Evolutionary conservation across 2,888 invertebrate genomes (phyloP), one percentile per base, ranked within the genome.

Genomic region (Chymomyza caudatula): DNA sequence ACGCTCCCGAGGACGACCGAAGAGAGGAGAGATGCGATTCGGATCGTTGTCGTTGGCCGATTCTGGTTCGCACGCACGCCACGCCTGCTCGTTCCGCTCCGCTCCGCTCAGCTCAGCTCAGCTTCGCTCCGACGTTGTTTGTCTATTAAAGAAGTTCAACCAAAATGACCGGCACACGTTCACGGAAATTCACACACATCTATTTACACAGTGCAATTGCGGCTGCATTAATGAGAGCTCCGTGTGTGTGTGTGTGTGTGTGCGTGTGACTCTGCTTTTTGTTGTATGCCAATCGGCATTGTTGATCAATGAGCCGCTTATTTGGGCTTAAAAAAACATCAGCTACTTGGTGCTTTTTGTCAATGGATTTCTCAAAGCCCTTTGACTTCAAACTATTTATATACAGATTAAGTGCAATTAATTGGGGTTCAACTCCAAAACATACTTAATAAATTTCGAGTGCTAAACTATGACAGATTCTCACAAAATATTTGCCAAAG

Each of bases 291-390:
- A 42, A 47, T 37, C 29, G 29, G 29, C 47, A 65, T 57, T 53
- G 70, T 66, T 66, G 71, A 71, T 77, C 74, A 74, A 63, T 80
- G 77, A 77, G 77, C 81, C 69, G 77, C 77, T 77, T 80, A 77
- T 63, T 44, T 47, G 51, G 53, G 54, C 65, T 77, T 65, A 66
- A 73, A 72, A 59, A 60, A 55, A 59, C 22, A 49, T 13, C 11
- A 37, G 29, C 29, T 37, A 37, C 29, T 37, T 37, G n/a, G n/a
- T 37, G 29, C 29, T 37, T 37, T 37, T 37, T 37, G 29, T 37
- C 4, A 37, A 2, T 37, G 29, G 11, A 37, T n/a, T n/a, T n/a
- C n/a, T n/a, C 29, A 37, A 11, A 37, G 29, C 2, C 29, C 29
- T 37, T 37, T 37, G 29, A 37, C 29, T 37, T 37, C 11, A 37